phyloP scores from a whole-genome alignment of 2,888 invertebrate species.

The Acanthosoma haemorrhoidale region DNA sequence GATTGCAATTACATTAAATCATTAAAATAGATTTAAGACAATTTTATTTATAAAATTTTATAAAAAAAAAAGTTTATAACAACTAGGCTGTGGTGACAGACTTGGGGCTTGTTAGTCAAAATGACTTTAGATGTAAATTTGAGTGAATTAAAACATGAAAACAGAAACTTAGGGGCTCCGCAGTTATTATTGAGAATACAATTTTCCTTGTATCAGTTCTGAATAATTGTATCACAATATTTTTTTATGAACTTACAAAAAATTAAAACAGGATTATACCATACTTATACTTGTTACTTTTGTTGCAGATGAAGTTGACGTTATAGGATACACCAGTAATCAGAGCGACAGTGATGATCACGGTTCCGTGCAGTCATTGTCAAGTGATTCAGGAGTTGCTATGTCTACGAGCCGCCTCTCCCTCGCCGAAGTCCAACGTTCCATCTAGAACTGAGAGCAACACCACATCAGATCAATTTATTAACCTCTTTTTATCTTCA shows the following conservation, averaged over 20 bases:
- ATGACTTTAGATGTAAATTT: too few relatives aligned
- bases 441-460: slow-evolving; percentile 25
- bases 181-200: too few relatives aligned
- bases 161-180: too few relatives aligned
- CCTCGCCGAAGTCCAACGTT: slow-evolving; percentile 46
- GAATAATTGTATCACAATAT: background rate
- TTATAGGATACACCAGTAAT: slow-evolving; percentile 78
- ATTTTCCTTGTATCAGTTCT: background rate
- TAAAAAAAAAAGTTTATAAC: too few relatives aligned
- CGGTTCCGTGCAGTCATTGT: slow-evolving; percentile 60
- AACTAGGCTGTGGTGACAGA: too few relatives aligned
- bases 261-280: background rate
- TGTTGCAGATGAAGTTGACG: slow-evolving; percentile 51
- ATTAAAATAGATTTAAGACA: too few relatives aligned
- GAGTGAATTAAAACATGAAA: too few relatives aligned
- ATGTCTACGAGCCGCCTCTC: slow-evolving; percentile 63
- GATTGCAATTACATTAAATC: too few relatives aligned
- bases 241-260: background rate
- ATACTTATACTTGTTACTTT: slow-evolving; percentile 6
- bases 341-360: slow-evolving; percentile 80
- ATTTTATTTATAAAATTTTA: too few relatives aligned
- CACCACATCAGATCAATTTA: slow-evolving; percentile 12
- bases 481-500: slow-evolving; percentile 22
- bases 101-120: too few relatives aligned
- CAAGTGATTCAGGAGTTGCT: slow-evolving; percentile 68